A percentile compares a stretch with the other conserved stretches of the same genome.
These are phyloP conservation scores for Habrosyne pyritoides DNA, from an alignment of 2,888 invertebrate species.

Conservation along the genomic window DNA sequence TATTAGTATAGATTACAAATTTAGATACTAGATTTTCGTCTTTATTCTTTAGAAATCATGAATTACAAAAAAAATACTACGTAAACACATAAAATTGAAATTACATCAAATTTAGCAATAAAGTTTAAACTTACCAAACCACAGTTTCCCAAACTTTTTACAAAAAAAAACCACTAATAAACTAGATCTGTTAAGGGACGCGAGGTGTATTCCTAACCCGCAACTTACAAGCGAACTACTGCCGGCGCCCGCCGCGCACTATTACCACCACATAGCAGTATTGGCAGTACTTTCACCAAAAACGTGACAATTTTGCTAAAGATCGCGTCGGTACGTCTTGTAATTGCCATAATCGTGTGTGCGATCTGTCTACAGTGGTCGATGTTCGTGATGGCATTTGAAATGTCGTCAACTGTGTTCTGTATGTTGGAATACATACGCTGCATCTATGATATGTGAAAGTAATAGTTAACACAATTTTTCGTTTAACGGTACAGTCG, in stretches of 20 bases:
- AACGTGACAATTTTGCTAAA: conserved; percentile 48
- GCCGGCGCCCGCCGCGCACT: not conserved
- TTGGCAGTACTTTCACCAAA: conserved; percentile 35
- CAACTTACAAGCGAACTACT: conserved; percentile 27
- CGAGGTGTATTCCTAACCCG: conserved; percentile 15
- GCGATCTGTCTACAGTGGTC: not conserved
- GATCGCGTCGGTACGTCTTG: conserved; percentile 16
- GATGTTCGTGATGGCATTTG: conserved; percentile 24
- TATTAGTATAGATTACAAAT: too few species aligned
- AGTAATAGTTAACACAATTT: not conserved
- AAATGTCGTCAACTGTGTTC: conserved; percentile 10
- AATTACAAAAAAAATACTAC: too few species aligned
- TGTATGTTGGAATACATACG: not conserved
- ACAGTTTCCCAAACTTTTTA: not conserved
- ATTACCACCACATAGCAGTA: conserved; percentile 17
- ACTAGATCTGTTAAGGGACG: not conserved
- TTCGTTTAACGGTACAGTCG: too few species aligned
- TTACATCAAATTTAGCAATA: not conserved
- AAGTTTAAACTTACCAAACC: not conserved
- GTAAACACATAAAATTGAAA: not conserved
- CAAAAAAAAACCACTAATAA: not conserved
- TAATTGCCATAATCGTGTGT: conserved; percentile 32
- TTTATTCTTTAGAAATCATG: too few species aligned
- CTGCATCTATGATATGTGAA: not conserved
- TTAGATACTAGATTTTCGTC: too few species aligned